phyloP scores from a whole-genome alignment of 2,888 invertebrate genomes.

The Amphiduros pacificus region DNA sequence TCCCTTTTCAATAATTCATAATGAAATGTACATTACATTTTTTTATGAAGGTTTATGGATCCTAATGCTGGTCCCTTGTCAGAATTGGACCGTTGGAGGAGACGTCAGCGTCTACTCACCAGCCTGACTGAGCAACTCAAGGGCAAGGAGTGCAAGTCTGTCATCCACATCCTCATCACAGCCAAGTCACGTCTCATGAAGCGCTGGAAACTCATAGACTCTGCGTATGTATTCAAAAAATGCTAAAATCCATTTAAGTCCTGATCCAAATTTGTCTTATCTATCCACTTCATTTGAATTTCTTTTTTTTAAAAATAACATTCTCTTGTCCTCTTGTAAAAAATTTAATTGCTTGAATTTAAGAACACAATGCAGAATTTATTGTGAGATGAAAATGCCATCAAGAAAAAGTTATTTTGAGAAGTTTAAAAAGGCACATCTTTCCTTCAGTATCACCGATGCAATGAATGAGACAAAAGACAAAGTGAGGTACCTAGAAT shows the following conservation, averaged over 20 bases:
- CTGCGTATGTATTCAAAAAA: conserved; percentile 53
- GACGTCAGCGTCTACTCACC: conserved; percentile 55
- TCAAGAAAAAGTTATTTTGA: no score
- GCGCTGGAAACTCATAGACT: conserved; percentile 58
- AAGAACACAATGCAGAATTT: no score
- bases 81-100: conserved; percentile 56
- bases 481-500: conserved; percentile 59
- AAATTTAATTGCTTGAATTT: no score
- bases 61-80: conserved; percentile 57
- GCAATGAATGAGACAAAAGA: conserved; percentile 59
- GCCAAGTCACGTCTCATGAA: conserved; percentile 58
- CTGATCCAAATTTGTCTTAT: no score
- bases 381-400: no score
- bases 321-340: no score
- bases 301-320: no score
- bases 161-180: conserved; percentile 57
- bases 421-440: no score
- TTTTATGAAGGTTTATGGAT: conserved; percentile 29
- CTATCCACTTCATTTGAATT: no score
- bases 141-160: conserved; percentile 58
- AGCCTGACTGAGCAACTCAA: conserved; percentile 58
- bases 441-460: conserved; percentile 55
- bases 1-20: no score
- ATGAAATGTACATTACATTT: no score
- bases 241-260: no score